Percentiles rank a stretch among this genome's conserved stretches.
Conservation (phyloP, 2,888 invertebrate species). For the Cerastis leucographa region DNA sequence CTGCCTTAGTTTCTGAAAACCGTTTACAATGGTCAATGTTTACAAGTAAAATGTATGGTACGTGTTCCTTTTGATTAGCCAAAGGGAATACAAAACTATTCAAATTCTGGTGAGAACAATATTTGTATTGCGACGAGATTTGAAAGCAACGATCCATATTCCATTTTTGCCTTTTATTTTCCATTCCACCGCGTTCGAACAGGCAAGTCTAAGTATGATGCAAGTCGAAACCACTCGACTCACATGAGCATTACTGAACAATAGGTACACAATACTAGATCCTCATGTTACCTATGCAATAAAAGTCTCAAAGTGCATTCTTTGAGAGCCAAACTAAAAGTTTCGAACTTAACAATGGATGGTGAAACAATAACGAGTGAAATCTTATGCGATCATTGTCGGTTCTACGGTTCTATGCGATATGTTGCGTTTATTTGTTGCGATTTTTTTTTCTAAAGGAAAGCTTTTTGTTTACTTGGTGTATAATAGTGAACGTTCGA, state of each 20-base stretch:
- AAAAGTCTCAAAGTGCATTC: constrained; percentile 60
- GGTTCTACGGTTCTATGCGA: constrained; percentile 63
- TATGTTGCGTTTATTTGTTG: constrained; percentile 52
- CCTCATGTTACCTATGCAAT: constrained; percentile 54
- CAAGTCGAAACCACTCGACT: constrained; percentile 46
- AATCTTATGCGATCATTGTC: constrained; percentile 72
- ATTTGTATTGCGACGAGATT: not conserved
- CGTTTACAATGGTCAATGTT: not conserved
- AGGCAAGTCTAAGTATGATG: constrained; percentile 43
- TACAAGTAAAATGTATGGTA: no score
- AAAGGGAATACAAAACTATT: not conserved
- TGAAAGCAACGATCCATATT: constrained; percentile 13
- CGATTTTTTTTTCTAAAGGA: constrained; percentile 51
- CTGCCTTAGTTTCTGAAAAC: no score
- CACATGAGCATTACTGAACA: constrained; percentile 45
- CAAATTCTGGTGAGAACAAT: not conserved
- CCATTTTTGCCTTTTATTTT: constrained; percentile 47
- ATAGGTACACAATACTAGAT: constrained; percentile 39
- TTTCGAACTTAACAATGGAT: constrained; percentile 70
- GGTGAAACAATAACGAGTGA: constrained; percentile 77
- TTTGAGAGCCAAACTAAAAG: constrained; percentile 59
- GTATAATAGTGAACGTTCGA: not conserved
- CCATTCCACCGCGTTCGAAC: constrained; percentile 12
- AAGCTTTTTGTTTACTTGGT: not conserved
- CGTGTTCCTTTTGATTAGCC: not conserved